Evolutionary conservation across 2,888 invertebrate genomes (phyloP).

Genomic region (Eugnorisma glareosa): DNA sequence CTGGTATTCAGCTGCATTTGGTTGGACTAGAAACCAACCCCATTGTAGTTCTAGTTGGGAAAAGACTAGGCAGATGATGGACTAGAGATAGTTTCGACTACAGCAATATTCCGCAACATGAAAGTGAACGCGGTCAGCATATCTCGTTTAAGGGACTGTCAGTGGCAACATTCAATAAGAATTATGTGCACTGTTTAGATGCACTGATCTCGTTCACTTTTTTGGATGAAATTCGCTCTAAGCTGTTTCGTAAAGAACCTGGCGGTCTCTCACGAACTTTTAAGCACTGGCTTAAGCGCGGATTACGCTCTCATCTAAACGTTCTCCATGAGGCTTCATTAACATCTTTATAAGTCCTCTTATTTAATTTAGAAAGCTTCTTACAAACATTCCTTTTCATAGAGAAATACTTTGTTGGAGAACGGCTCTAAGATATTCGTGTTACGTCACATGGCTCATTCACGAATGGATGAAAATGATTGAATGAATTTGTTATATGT

Average conservation of each 20-base stretch:
- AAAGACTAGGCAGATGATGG: not conserved
- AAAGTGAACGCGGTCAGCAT: not conserved
- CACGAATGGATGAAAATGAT: conserved; percentile 50
- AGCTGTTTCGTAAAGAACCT: conserved; percentile 15
- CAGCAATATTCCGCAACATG: not conserved
- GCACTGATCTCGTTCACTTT: not conserved
- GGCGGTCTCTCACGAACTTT: conserved; percentile 28
- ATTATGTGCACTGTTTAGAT: not conserved
- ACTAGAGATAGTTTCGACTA: not conserved
- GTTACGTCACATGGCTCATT: conserved; percentile 51
- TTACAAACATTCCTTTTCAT: not conserved
- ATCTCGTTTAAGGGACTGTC: not conserved
- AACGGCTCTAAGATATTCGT: not conserved
- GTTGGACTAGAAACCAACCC: not conserved
- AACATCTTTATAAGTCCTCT: conserved; percentile 40
- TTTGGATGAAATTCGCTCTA: not conserved
- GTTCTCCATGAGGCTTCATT: conserved; percentile 38
- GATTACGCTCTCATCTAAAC: conserved; percentile 51
- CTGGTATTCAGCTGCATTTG: not conserved
- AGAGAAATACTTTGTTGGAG: not conserved
- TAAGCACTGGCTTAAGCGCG: conserved; percentile 28
- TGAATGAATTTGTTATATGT: conserved; percentile 40
- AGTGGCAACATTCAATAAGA: not conserved
- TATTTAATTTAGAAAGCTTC: conserved; percentile 32
- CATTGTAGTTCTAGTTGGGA: not conserved